Evolutionary conservation across 2,888 invertebrate species (phyloP), one percentile per base, ranked within the genome.

Genomic region (Euproctis similis): DNA sequence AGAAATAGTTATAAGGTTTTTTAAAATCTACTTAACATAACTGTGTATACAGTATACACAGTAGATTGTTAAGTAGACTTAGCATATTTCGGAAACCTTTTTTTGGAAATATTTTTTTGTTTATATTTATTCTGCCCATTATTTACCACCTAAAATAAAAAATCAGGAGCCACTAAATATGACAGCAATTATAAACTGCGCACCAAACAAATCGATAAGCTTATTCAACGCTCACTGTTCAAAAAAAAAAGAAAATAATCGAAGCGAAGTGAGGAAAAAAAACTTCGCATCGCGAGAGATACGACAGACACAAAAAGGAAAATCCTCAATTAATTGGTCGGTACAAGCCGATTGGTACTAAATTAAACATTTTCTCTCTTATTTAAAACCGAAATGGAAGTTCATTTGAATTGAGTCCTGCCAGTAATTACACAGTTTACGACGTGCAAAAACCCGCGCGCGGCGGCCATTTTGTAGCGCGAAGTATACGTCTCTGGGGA

Each of bases 291-390:
- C n/a, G n/a, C n/a, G n/a, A n/a, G n/a, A n/a, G n/a, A n/a, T n/a
- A n/a, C n/a, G n/a, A n/a, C 14, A 4, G 6, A 36, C 37, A 51
- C 59, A 59, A 60, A 60, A 65, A 60, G 58, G 64, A 47, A 73
- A 77, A 78, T 76, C 76, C 75, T 59, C 74, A 73, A 75, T 81
- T 82, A 82, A 81, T 82, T 78, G 78, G 73, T 72, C 63, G 65
- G 50, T 46, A 42, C 54, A 54, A 58, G 53, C 60, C 65, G 66
- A 70, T 71, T 61, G 67, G 62, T 63, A 71, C 61, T 74, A 80
- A 80, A 81, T 82, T 81, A 81, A 82, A 80, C 82, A 78, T 81
- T 80, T 78, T 75, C 80, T n/a, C n/a, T 66, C 80, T 81, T 81
- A 82, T 80, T 81, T 84, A 82, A 82, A 80, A 73, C 62, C 67